A percentile compares a stretch with the other conserved stretches of the same genome.
These are phyloP conservation scores for Standfussiana lucernea DNA, from an alignment of 2,888 invertebrate genomes.

Conservation along the genomic window DNA sequence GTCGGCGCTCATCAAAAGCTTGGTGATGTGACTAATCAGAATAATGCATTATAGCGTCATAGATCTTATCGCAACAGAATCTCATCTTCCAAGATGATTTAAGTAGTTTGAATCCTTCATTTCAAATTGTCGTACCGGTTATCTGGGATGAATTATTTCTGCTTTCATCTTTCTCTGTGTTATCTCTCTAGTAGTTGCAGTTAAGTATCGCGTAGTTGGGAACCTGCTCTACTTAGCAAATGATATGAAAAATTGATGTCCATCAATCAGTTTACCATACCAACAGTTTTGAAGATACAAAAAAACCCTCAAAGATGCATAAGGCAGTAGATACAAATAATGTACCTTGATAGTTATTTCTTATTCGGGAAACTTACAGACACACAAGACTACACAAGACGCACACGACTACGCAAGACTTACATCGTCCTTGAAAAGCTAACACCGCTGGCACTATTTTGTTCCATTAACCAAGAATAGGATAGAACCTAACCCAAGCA, in stretches of 20 bases:
- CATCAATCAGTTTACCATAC: neutral
- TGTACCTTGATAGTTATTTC: too few relatives aligned
- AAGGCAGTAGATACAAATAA: neutral
- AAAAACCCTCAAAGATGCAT: neutral
- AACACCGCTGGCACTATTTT: neutral
- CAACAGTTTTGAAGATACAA: neutral
- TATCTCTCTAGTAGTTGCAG: too few relatives aligned
- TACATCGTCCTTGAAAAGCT: neutral
- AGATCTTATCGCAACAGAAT: neutral
- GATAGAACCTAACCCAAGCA: neutral
- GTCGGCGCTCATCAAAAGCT: constrained; percentile 27
- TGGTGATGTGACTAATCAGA: constrained; percentile 8
- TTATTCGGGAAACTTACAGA: too few relatives aligned
- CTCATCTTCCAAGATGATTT: neutral
- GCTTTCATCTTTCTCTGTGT: neutral
- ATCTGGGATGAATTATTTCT: too few relatives aligned
- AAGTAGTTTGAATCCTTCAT: neutral
- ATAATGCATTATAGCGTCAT: constrained; percentile 20
- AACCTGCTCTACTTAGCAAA: neutral
- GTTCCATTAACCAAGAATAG: constrained; percentile 8
- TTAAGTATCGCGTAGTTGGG: neutral
- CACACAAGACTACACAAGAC: too few relatives aligned
- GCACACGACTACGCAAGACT: too few relatives aligned
- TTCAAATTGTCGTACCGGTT: neutral
- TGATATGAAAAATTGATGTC: neutral